Conservation (phyloP, 2,888 invertebrate species). For the Sialis lutaria region DNA sequence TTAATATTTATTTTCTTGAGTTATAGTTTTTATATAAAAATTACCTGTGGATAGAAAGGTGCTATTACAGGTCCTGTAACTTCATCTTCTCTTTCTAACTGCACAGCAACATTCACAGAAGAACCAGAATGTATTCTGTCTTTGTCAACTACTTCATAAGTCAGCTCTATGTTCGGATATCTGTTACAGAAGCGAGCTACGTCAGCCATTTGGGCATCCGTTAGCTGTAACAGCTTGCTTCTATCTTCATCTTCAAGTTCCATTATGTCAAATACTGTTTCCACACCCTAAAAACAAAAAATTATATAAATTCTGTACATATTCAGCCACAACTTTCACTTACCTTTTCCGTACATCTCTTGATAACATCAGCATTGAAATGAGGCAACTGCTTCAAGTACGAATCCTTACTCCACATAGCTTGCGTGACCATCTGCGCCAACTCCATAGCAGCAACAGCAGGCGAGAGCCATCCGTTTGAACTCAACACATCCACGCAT, state of each 20-base stretch:
- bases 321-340: conserved; percentile 5
- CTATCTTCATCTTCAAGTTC: conserved; percentile 86
- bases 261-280: conserved; percentile 92
- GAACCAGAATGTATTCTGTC: conserved; percentile 65
- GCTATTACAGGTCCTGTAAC: conserved; percentile 93
- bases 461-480: conserved; percentile 95
- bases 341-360: conserved; percentile 79
- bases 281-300: conserved; percentile 38
- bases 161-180: conserved; percentile 95
- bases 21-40: conserved; percentile 4
- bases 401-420: conserved; percentile 99
- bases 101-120: conserved; percentile 77
- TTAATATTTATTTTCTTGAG: conserved; percentile 1
- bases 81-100: conserved; percentile 93
- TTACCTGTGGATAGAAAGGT: conserved; percentile 90
- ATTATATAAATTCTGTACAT: background rate
- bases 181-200: conserved; percentile 97
- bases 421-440: conserved; percentile 99
- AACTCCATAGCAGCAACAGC: conserved; percentile 99
- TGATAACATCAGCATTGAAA: conserved; percentile 75
- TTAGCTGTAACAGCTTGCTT: conserved; percentile 58
- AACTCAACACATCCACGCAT: conserved; percentile 85
- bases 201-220: conserved; percentile 84
- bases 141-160: conserved; percentile 74
- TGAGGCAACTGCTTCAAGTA: conserved; percentile 95